Base-by-base conservation (phyloP, 2,888 invertebrate genomes). In the Punctoribates punctum region DNA sequence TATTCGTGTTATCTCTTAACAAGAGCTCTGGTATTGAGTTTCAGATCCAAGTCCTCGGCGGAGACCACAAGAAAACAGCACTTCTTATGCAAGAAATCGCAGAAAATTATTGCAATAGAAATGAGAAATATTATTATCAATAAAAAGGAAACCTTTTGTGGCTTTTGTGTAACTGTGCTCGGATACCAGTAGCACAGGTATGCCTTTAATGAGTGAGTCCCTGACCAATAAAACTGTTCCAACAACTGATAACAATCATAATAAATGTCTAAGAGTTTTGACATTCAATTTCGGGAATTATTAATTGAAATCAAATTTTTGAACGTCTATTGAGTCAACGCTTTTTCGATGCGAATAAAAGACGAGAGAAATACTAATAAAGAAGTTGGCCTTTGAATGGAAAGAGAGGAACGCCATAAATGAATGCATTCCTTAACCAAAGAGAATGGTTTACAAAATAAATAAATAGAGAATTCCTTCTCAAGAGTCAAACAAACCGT, bases 171-270 rank as follows among this genome's bases (percentile, higher is more conserved):
- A 8, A 5, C 34, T 34, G 34, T 34, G 34, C n/a, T n/a, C 34
- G 34, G 34, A 3, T 34, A 48, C 4, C n/a, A 17, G 48, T 17
- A 48, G 48, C 48, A 48, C 48, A 17, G 13, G n/a, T 48, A 48
- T 48, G 48, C 15, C 15, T 17, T 48, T 48, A 48, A 54, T 17
- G 8, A 20, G 20, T 54, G 54, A 17, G 54, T 54, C 54, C 54
- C 54, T 54, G 54, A 54, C 54, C 54, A 54, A 54, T 20, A 54
- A 54, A n/a, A n/a, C 54, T n/a, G n/a, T 17, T 54, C n/a, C n/a
- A 54, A 20, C 8, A n/a, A 2, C 20, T 20, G 8, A 20, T n/a
- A n/a, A 20, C 6, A 54, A 54, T n/a, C n/a, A 20, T 54, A 54
- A 54, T 54, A 54, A 54, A 54, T 54, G 20, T 54, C n/a, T 20